Conservation (phyloP, 2,888 invertebrate species). For the Sarcophaga variegata region DNA sequence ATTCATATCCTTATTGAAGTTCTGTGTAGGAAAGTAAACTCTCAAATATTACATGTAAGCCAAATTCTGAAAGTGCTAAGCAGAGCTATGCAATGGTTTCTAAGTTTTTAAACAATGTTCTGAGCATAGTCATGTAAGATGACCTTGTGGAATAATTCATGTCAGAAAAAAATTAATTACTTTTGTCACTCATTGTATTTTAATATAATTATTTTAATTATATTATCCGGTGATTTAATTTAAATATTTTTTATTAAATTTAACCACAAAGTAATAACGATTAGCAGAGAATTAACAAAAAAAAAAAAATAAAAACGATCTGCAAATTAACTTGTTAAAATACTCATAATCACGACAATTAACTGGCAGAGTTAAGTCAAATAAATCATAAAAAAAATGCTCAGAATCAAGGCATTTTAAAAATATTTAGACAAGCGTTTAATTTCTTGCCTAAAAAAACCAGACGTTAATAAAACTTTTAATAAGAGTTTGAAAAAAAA, state of each 20-base stretch:
- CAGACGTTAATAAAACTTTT: conserved; percentile 5
- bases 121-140: too few species aligned
- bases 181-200: not conserved
- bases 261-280: not conserved
- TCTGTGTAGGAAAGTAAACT: too few species aligned
- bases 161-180: not conserved
- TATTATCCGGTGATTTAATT: conserved; percentile 13
- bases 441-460: conserved; percentile 7
- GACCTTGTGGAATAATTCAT: too few species aligned
- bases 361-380: conserved; percentile 21
- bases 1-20: too few species aligned
- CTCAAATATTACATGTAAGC: too few species aligned
- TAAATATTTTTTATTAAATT: conserved; percentile 7
- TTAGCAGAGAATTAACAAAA: not conserved
- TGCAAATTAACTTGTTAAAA: conserved; percentile 58
- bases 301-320: not conserved
- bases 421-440: conserved; percentile 5
- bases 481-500: too few species aligned
- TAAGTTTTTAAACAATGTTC: too few species aligned
- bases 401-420: conserved; percentile 9
- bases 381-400: conserved; percentile 54
- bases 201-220: not conserved
- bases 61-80: too few species aligned
- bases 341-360: conserved; percentile 55
- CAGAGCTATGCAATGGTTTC: too few species aligned